These are phyloP conservation scores for Syrmaticus mikado DNA, from an alignment of 2,113 vertebrate genomes.

Conservation along the genomic window DNA sequence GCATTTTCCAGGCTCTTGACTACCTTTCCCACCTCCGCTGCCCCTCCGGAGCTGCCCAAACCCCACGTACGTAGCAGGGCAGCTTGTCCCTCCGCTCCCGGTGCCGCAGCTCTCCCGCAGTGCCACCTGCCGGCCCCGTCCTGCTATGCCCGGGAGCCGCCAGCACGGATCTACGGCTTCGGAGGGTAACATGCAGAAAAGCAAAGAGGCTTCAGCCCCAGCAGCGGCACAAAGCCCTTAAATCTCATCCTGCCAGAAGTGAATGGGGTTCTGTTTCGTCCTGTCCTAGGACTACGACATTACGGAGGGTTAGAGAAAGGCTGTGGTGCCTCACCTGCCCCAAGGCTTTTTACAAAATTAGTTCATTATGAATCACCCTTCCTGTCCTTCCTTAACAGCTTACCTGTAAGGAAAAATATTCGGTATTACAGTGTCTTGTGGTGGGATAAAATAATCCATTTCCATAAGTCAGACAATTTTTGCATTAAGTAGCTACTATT, in stretches of 20 bases:
- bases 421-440: background rate
- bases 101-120: constrained; percentile 45
- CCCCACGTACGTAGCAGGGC: background rate
- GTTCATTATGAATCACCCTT: background rate
- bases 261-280: rapidly evolving
- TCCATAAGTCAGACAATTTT: background rate
- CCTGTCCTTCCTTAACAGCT: background rate
- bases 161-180: no score
- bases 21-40: no score
- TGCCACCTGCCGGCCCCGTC: constrained; percentile 74
- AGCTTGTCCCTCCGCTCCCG: background rate
- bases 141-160: background rate
- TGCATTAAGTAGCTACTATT: background rate
- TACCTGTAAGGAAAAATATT: background rate
- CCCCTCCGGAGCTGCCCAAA: no score
- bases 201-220: background rate
- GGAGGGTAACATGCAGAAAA: no score
- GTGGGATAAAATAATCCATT: background rate
- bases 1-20: rapidly evolving
- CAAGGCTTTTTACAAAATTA: background rate
- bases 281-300: background rate
- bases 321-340: background rate
- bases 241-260: background rate
- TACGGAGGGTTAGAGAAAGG: background rate
- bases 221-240: rapidly evolving